phyloP scores from a whole-genome alignment of 2,888 invertebrate genomes.

The Tigriopus californicus region DNA sequence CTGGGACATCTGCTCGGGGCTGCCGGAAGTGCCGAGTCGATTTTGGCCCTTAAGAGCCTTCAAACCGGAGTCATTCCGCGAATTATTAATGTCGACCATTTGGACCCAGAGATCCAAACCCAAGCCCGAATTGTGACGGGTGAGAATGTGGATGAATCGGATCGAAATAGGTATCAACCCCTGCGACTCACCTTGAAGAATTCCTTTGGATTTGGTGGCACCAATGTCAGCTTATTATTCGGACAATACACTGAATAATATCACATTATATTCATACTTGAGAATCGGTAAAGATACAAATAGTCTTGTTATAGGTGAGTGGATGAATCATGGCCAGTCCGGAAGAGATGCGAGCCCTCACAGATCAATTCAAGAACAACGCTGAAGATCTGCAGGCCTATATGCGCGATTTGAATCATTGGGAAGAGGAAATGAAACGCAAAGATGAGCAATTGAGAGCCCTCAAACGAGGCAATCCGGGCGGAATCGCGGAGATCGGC shows the following conservation, averaged over 20 bases:
- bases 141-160: conserved; percentile 36
- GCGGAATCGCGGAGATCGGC: not conserved
- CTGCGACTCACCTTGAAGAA: conserved; percentile 65
- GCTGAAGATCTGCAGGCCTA: conserved; percentile 46
- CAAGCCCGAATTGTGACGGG: conserved; percentile 40
- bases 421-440: conserved; percentile 51
- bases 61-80: conserved; percentile 57
- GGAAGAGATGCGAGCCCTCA: conserved; percentile 41
- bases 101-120: conserved; percentile 49
- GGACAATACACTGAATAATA: conserved; percentile 26
- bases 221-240: conserved; percentile 71
- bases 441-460: conserved; percentile 33
- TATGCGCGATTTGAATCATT: conserved; percentile 47
- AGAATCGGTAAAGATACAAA: too few relatives aligned
- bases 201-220: conserved; percentile 97
- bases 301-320: too few relatives aligned
- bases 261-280: too few relatives aligned
- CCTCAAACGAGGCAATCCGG: conserved; percentile 8
- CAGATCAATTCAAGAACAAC: conserved; percentile 51
- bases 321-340: not conserved
- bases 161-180: conserved; percentile 26
- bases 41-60: conserved; percentile 63
- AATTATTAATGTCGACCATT: conserved; percentile 60
- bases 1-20: conserved; percentile 89
- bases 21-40: conserved; percentile 83